Evolutionary conservation across 2,888 invertebrate species (phyloP).

Genomic region (Myathropa florea): DNA sequence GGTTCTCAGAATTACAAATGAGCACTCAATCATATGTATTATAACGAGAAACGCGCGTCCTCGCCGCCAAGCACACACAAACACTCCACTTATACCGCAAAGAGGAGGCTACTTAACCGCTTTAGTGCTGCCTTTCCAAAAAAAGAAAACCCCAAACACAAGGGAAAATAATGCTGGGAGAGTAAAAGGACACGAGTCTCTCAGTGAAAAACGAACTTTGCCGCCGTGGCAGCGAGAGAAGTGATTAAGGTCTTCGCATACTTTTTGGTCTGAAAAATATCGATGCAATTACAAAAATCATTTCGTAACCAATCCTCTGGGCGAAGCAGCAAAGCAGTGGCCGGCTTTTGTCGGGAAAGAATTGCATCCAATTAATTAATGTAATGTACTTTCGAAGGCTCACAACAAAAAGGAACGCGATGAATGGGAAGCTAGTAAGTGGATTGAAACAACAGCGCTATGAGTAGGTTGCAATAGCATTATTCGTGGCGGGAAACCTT

Average conservation of each 20-base stretch:
- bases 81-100: not conserved
- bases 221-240: not conserved
- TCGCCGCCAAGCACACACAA: not conserved
- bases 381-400: not conserved
- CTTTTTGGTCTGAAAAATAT: not conserved
- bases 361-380: not conserved
- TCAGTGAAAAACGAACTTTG: not conserved
- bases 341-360: not conserved
- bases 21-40: not conserved
- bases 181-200: not conserved
- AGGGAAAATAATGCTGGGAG: not conserved
- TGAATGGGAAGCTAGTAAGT: not conserved
- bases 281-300: not conserved
- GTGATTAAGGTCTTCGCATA: not conserved
- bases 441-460: not conserved
- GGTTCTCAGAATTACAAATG: not conserved
- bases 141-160: not conserved
- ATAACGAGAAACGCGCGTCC: not conserved
- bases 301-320: not conserved
- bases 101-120: not conserved
- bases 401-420: not conserved
- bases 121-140: not conserved
- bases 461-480: too few relatives aligned
- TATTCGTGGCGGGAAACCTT: too few relatives aligned
- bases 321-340: not conserved